Conservation (phyloP, 2,888 invertebrate genomes). For the Heteropelma amictum region DNA sequence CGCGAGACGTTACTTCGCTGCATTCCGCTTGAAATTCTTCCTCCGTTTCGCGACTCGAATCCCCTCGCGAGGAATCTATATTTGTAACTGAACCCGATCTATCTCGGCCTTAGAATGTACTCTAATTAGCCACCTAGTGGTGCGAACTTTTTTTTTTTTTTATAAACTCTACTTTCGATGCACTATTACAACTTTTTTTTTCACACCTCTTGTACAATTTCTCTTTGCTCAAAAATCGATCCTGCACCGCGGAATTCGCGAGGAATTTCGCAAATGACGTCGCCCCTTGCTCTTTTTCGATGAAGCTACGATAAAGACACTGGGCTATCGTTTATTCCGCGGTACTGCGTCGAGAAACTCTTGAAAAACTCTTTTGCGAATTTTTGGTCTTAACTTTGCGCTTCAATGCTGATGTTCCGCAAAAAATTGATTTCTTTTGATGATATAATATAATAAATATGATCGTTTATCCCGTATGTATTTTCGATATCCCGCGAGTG, state of each 20-base stretch:
- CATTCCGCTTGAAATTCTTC: constrained; percentile 52
- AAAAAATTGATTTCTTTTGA: too few relatives aligned
- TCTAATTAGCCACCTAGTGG: constrained; percentile 47
- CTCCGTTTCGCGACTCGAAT: constrained; percentile 44
- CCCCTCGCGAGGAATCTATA: constrained; percentile 12
- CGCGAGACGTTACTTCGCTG: constrained; percentile 31
- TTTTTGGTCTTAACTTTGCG: too few relatives aligned
- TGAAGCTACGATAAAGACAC: not conserved
- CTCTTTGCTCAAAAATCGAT: not conserved
- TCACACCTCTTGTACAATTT: not conserved
- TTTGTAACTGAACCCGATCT: not conserved
- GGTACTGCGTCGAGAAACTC: too few relatives aligned
- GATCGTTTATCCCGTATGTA: too few relatives aligned
- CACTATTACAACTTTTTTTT: not conserved
- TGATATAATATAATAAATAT: too few relatives aligned
- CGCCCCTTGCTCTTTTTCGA: not conserved
- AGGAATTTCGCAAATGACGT: not conserved
- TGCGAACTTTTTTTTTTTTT: constrained; percentile 30
- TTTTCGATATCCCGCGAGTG: too few relatives aligned
- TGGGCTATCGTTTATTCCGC: not conserved
- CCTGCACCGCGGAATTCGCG: constrained; percentile 19
- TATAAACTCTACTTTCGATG: not conserved
- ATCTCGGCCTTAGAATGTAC: not conserved
- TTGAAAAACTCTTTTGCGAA: too few relatives aligned
- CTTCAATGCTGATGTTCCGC: too few relatives aligned